Evolutionary conservation across 1,140 invertebrate genomes (phyloP), one percentile per base, ranked within the genome.

Genomic region (Lepidostoma basale): DNA sequence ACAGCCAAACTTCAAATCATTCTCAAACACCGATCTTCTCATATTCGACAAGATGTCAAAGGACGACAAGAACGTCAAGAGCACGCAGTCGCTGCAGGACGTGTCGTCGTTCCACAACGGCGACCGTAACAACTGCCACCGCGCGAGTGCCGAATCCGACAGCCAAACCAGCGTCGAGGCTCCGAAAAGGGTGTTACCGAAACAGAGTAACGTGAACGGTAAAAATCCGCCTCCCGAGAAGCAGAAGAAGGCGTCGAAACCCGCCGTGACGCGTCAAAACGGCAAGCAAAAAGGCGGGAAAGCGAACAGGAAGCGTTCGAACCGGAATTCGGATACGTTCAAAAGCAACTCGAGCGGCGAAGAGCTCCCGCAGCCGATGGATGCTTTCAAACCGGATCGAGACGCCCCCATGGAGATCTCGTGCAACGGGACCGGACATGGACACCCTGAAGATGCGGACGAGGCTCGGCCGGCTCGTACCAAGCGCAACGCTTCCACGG

Each of bases 51-150:
- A 70, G 79, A 82, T 10, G 28, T 20, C 3, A 63, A 75, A 74
- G 12, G 77, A 80, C 25, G 77, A 80, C 3, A 80, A 81, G 28
- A 33, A 25, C 6, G 66, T 72, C 3, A 83, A 82, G 69, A 80
- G 81, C 33, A 67, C 71, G 9, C 79, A 81, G 28, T 82, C 81
- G 0, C 72, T 83, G 9, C 82, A 82, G 54, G 81, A 83, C 33
- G 70, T 72, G 2, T 72, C 70, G 0, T 36, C 58, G 10, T 40
- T 59, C 3, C 28, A 67, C 14, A 33, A 56, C 10, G 22, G 18
- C 33, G 47, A 66, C 18, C 25, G 62, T 0, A 54, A 70, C 52
- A 76, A 74, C 67, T 22, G 62, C 2, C 64, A 67, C 0, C 67
- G 75, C 36, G 52, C 62, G 3, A 72, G 69, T 1, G 73, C 75